A percentile compares a stretch with the other conserved stretches of the same genome.
phyloP scores from a whole-genome alignment of 2,113 vertebrate species.

The Aplodontia rufa region DNA sequence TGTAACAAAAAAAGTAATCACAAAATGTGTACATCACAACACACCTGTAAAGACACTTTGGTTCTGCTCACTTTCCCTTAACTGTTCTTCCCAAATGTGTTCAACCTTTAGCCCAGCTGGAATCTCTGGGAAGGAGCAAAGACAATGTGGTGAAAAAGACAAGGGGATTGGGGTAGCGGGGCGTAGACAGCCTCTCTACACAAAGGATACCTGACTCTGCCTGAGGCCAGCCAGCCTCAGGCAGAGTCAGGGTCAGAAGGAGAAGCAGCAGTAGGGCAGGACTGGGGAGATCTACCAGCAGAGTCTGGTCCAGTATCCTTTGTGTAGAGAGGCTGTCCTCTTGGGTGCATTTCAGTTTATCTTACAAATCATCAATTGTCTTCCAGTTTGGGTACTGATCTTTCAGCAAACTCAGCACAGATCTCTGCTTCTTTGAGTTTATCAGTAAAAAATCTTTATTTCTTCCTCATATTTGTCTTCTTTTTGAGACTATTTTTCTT shows the following conservation, averaged over 20 bases:
- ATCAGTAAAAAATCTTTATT: constrained; percentile 93
- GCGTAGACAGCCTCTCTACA: constrained; percentile 67
- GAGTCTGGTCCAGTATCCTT: constrained; percentile 93
- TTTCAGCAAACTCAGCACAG: constrained; percentile 92
- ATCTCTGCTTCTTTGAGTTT: constrained; percentile 97
- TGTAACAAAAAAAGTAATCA: constrained; percentile 72
- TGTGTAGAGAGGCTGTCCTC: constrained; percentile 93
- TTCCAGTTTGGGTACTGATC: constrained; percentile 93
- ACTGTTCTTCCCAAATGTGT: constrained; percentile 83
- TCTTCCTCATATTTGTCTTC: constrained; percentile 96
- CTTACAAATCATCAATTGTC: constrained; percentile 94
- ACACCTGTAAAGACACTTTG: no score
- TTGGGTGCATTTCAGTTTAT: constrained; percentile 93
- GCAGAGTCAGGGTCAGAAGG: constrained; percentile 42
- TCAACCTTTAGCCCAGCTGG: constrained; percentile 75
- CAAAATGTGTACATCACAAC: no score
- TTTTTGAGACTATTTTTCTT: no score
- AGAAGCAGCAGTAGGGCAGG: constrained; percentile 51
- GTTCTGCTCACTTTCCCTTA: no score
- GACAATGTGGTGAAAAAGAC: constrained; percentile 70
- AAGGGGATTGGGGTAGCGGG: not conserved
- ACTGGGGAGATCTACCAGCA: constrained; percentile 87
- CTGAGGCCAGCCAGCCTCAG: constrained; percentile 62
- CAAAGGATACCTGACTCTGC: constrained; percentile 83
- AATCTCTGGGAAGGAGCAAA: constrained; percentile 64